These are phyloP conservation scores for Spinus olivaceus DNA, from an alignment of 2,797 vertebrate species.

Conservation along the genomic window DNA sequence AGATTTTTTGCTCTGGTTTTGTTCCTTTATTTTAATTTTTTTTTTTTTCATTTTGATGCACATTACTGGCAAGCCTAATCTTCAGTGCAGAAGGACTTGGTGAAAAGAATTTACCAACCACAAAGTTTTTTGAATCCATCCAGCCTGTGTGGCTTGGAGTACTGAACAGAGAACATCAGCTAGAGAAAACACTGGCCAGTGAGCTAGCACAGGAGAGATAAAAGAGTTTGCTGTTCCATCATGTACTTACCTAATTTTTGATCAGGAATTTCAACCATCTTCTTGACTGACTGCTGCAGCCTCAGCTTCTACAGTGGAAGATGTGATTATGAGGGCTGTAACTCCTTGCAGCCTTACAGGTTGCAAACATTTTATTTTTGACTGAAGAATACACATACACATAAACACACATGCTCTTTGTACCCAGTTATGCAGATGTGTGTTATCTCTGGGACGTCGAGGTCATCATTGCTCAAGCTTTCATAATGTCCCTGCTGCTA, in stretches of 20 bases:
- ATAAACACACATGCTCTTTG: not conserved
- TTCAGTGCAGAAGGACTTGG: not conserved
- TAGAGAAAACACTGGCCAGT: not conserved
- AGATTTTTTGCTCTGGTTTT: not conserved
- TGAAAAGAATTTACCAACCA: not conserved
- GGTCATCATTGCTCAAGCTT: not conserved
- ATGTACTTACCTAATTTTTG: not conserved
- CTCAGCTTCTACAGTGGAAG: not conserved
- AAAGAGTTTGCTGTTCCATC: not conserved
- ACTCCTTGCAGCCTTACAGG: not conserved
- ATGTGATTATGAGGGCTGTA: not conserved
- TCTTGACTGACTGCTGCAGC: conserved; percentile 30
- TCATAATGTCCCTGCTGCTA: not conserved
- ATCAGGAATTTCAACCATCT: conserved; percentile 2
- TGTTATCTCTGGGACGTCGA: not conserved
- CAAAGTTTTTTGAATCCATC: not conserved
- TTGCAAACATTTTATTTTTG: not conserved
- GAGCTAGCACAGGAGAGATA: not conserved
- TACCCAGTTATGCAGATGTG: not conserved
- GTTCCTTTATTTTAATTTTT: not conserved
- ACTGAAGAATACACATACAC: not conserved
- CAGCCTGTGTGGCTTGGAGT: not conserved
- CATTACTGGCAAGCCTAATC: not conserved
- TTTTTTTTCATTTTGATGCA: not conserved
- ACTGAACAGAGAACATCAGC: not conserved